These are phyloP conservation scores for Automeris io DNA, from an alignment of 2,888 invertebrate species.

Conservation along the genomic window DNA sequence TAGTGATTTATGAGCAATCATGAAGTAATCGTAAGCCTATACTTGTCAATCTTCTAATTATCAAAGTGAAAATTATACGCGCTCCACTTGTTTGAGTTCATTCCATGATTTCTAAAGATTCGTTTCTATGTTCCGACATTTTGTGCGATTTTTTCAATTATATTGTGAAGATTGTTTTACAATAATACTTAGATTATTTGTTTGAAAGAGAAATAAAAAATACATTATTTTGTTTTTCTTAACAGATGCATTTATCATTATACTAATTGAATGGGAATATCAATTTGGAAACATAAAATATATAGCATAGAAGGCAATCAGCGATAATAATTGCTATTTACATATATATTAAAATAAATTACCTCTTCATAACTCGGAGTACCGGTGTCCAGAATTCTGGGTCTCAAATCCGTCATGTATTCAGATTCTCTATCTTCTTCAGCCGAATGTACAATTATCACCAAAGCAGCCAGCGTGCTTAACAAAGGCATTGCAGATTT, in stretches of 20 bases:
- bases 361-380: constrained; percentile 50
- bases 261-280: neutral
- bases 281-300: neutral
- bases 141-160: no score
- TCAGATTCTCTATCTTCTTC: constrained; percentile 54
- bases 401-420: constrained; percentile 42
- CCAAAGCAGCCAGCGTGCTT: constrained; percentile 68
- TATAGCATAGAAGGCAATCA: neutral
- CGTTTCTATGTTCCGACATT: no score
- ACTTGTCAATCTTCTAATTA: constrained; percentile 13
- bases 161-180: no score
- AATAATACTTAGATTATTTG: no score
- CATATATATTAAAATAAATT: neutral
- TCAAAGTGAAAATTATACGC: constrained; percentile 18
- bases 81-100: constrained; percentile 39
- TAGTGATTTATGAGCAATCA: neutral
- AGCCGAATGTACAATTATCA: constrained; percentile 64
- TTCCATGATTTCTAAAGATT: constrained; percentile 35
- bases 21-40: neutral
- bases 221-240: neutral
- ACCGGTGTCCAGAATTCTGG: constrained; percentile 42
- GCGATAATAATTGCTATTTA: no score
- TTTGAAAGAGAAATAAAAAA: no score
- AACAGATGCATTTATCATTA: neutral
- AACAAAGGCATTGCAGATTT: constrained; percentile 57